Conservation (phyloP, 2,888 invertebrate genomes). For the Melolontha melolontha region DNA sequence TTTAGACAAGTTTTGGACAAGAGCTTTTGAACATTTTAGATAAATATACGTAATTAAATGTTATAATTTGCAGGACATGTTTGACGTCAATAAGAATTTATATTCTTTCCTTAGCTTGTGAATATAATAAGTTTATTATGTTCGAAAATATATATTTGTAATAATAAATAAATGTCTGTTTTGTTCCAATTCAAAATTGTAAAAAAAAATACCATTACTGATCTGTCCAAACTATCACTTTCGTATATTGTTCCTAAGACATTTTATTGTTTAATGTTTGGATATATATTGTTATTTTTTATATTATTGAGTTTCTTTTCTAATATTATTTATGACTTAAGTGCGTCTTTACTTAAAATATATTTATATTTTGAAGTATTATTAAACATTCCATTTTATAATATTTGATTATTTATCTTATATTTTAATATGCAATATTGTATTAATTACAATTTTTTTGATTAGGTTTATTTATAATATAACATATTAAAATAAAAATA, state of each 20-base stretch:
- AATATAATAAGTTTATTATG: no score
- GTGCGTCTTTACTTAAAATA: conserved; percentile 35
- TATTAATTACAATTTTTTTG: conserved; percentile 32
- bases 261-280: conserved; percentile 30
- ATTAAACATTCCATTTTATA: conserved; percentile 43
- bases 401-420: conserved; percentile 39
- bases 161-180: no score
- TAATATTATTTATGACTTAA: conserved; percentile 28
- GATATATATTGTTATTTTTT: conserved; percentile 14
- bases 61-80: no score
- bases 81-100: no score
- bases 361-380: conserved; percentile 39
- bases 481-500: conserved; percentile 34
- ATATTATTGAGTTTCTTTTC: conserved; percentile 21
- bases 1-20: no score
- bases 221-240: no score
- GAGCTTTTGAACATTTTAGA: no score
- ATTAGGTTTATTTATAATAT: conserved; percentile 42
- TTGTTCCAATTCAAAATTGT: neutral
- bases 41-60: no score
- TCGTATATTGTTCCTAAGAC: neutral
- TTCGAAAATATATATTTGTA: no score
- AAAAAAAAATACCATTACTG: neutral
- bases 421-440: conserved; percentile 34
- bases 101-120: no score